Evolutionary conservation across 2,113 vertebrate genomes (phyloP).

Genomic region (Clupea harengus): DNA sequence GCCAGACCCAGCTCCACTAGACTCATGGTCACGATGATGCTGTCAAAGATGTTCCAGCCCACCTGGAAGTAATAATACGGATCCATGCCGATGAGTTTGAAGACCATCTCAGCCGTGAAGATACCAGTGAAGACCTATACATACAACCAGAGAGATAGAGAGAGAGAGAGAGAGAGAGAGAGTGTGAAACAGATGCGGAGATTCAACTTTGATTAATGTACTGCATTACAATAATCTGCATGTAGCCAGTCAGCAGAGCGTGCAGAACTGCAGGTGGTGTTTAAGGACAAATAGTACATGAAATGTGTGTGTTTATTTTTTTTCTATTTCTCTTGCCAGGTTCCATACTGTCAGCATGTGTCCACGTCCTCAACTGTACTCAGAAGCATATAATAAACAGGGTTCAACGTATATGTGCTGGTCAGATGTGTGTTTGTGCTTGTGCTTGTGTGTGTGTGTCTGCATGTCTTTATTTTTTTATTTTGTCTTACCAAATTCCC

Average conservation of each 20-base stretch:
- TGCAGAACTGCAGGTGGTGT: too few relatives aligned
- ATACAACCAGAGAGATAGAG: background rate
- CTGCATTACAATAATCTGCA: too few relatives aligned
- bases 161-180: background rate
- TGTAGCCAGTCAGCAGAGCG: too few relatives aligned
- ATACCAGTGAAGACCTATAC: slow-evolving; percentile 91
- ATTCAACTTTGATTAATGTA: background rate
- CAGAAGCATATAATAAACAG: too few relatives aligned
- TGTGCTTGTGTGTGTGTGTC: background rate
- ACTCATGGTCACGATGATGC: slow-evolving; percentile 92
- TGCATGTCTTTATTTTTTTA: background rate
- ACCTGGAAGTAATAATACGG: slow-evolving; percentile 93
- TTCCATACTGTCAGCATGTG: too few relatives aligned
- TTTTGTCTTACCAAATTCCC: slow-evolving; percentile 83
- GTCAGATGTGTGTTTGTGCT: background rate
- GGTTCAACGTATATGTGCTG: background rate
- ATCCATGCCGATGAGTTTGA: slow-evolving; percentile 92
- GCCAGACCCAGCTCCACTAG: slow-evolving; percentile 90
- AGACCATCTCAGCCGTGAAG: slow-evolving; percentile 92
- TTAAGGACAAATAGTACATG: too few relatives aligned
- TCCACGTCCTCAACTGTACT: too few relatives aligned
- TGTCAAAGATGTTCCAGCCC: slow-evolving; percentile 97
- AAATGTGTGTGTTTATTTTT: too few relatives aligned
- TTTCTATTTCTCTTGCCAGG: too few relatives aligned
- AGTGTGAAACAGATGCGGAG: background rate